Evolutionary conservation across 2,888 invertebrate species (phyloP), one percentile per base, ranked within the genome.

Genomic region (Molorchus minor): DNA sequence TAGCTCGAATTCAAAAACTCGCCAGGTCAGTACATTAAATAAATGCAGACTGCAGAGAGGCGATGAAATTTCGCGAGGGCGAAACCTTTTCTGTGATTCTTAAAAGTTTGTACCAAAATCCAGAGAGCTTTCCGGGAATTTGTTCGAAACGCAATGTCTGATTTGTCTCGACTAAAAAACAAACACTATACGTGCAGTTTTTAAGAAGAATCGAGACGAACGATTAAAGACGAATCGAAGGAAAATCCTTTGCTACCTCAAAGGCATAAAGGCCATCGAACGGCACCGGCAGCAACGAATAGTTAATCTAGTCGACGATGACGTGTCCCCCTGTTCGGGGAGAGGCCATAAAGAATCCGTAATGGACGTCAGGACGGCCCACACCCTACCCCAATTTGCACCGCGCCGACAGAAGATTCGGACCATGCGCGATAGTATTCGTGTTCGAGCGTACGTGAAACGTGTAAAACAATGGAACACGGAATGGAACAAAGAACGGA

Each of bases 321-420:
- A 56, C 57, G 65, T 68, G 65, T 61, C 62, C 63, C 61, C 54
- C 47, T 51, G 49, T 58, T 55, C 68, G 72, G 74, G 74, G 77
- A 77, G 76, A 75, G 77, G 76, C 71, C 76, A 75, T 78, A 78
- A 77, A 78, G 75, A 77, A 77, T 77, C 76, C 73, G 77, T 77
- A 78, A 78, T 78, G 78, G 78, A 77, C 77, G 78, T 70, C 73
- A 62, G 67, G 56, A 49, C 51, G 51, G 45, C 49, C 29, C 56
- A 33, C 44, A 30, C 35, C 51, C 54, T 38, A 44, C 49, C 61
- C 61, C 61, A 46, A 49, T 56, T 51, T 35, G 30, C 8, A 8
- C 4, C 4, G 56, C 58, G 49, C 53, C 43, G 52, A 49, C 52
- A 8, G 12, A n/a, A n/a, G n/a, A n/a, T n/a, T n/a, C n/a, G n/a